phyloP scores from a whole-genome alignment of 2,888 invertebrate genomes.

The Plagiodera versicolora region DNA sequence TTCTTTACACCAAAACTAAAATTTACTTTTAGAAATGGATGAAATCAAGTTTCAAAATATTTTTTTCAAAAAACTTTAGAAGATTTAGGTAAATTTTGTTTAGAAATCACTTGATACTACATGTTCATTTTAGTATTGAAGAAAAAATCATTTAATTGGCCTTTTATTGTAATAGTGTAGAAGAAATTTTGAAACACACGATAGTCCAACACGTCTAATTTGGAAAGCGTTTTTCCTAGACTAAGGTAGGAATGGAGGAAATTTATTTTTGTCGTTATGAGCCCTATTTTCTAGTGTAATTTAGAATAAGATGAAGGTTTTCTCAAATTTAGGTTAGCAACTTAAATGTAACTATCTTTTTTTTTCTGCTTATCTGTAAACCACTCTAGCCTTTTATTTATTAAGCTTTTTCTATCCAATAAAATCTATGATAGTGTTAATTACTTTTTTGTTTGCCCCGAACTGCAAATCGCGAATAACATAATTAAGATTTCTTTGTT shows the following conservation, averaged over 20 bases:
- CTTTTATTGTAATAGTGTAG: too few relatives aligned
- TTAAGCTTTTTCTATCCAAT: slow-evolving; percentile 31
- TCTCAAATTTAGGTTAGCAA: slow-evolving; percentile 26
- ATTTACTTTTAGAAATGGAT: background rate
- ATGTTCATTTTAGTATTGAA: too few relatives aligned
- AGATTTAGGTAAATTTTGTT: background rate
- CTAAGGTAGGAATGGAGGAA: slow-evolving; percentile 20
- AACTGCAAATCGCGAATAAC: slow-evolving; percentile 23
- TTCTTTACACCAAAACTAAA: background rate
- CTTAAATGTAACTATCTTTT: slow-evolving; percentile 16
- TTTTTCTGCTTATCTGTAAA: slow-evolving; percentile 28
- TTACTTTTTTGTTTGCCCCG: slow-evolving; percentile 24
- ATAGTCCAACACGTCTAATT: background rate
- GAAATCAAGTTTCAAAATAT: background rate
- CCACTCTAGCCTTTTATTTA: slow-evolving; percentile 33
- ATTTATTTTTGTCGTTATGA: slow-evolving; percentile 21
- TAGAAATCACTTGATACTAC: background rate
- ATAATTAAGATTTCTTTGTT: slow-evolving; percentile 31
- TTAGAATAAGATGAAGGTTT: slow-evolving; percentile 23
- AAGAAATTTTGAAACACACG: background rate
- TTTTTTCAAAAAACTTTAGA: background rate
- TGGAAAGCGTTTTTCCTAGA: slow-evolving; percentile 24
- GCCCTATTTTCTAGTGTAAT: slow-evolving; percentile 19
- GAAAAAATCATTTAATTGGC: too few relatives aligned
- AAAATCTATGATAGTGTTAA: slow-evolving; percentile 22